Evolutionary conservation across 2,888 invertebrate genomes (phyloP), one percentile per base, ranked within the genome.

Genomic region (Dryobota labecula): DNA sequence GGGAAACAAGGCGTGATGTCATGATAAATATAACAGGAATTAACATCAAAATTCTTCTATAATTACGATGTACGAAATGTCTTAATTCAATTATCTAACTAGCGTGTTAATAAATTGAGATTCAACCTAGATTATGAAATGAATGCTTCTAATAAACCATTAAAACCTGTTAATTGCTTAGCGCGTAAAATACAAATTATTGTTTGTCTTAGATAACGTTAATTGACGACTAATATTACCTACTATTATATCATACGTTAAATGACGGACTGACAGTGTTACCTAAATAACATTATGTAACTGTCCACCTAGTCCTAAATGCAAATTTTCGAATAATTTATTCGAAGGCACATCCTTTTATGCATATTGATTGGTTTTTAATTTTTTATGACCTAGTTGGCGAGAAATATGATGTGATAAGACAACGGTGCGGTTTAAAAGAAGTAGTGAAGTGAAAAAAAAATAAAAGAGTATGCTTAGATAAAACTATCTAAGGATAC

Each of bases 311-410:
- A 58, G 54, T 62, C 51, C 36, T 77, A 41, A 15, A 67, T 77
- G 72, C 63, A 24, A 71, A 78, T 68, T 62, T 41, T 61, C 7
- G 30, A 61, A 47, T 78, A 65, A 69, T 53, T 20, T 65, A 78
- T 61, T 64, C 54, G 30, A 49, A 77, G n/a, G 13, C 27, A 67
- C 66, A 67, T 54, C 47, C 49, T 67, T 56, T 45, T 43, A 30
- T 66, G n/a, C n/a, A 49, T 60, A 49, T 2, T 77, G 15, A 64
- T 72, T 66, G 6, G 15, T 33, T 60, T 58, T 65, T 57, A 62
- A 76, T 70, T 60, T 64, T 33, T 56, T 47, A 54, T 62, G 56
- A 30, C 45, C 47, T 20, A 51, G 6, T 71, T 36, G 27, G n/a
- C n/a, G n/a, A n/a, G n/a, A n/a, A n/a, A n/a, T n/a, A n/a, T n/a